A percentile compares a stretch with the other conserved stretches of the same genome.
Evolutionary conservation across 2,888 invertebrate genomes (phyloP).

Genomic region (Nymphalis polychloros): DNA sequence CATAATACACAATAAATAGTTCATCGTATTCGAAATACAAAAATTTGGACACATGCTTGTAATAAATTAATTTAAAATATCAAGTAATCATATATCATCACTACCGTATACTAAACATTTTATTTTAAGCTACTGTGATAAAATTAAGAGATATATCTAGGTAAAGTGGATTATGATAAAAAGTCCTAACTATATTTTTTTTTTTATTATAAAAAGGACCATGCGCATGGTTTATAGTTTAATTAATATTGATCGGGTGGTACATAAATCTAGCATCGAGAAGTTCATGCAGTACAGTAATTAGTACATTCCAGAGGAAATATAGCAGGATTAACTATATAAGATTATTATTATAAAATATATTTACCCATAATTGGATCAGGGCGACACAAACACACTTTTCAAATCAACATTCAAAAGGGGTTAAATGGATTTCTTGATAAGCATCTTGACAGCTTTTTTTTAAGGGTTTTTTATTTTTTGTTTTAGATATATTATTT

Average conservation of each 20-base stretch:
- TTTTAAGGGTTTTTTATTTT: conserved; percentile 29
- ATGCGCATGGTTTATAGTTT: conserved; percentile 63
- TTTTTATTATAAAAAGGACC: conserved; percentile 50
- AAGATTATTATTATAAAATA: conserved; percentile 73
- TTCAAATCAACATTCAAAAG: conserved; percentile 67
- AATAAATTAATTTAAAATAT: conserved; percentile 11
- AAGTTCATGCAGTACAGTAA: conserved; percentile 68
- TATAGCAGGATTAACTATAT: conserved; percentile 72
- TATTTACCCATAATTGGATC: conserved; percentile 79
- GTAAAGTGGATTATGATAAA: conserved; percentile 15
- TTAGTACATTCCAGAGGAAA: conserved; percentile 77
- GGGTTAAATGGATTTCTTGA: conserved; percentile 66
- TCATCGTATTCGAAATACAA: conserved; percentile 17
- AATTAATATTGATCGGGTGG: conserved; percentile 52
- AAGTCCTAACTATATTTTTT: conserved; percentile 30
- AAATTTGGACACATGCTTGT: conserved; percentile 16
- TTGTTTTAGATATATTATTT: conserved; percentile 13
- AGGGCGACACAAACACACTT: conserved; percentile 78
- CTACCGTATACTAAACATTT: conserved; percentile 25
- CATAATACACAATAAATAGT: conserved; percentile 9
- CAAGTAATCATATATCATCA: neutral
- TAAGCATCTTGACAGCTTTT: conserved; percentile 81
- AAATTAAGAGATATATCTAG: conserved; percentile 19
- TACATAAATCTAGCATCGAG: conserved; percentile 61
- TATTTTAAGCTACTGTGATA: conserved; percentile 22